Evolutionary conservation across 2,888 invertebrate species (phyloP).

Genomic region (Clunio marinus): DNA sequence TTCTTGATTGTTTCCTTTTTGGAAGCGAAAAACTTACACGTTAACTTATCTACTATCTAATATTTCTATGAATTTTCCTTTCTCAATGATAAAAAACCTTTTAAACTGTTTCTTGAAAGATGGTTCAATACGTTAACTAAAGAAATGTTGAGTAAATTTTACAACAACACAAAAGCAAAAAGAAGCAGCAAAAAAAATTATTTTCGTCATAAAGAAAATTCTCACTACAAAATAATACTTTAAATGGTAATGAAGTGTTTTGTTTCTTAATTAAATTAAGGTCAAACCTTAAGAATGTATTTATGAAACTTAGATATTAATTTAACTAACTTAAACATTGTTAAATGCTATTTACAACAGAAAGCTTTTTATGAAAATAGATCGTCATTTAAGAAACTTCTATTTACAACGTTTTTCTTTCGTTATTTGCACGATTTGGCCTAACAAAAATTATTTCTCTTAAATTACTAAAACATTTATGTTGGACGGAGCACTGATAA

Average conservation of each 20-base stretch:
- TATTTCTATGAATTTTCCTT: too few relatives aligned
- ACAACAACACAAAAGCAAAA: background rate
- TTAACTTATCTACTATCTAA: too few relatives aligned
- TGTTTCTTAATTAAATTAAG: too few relatives aligned
- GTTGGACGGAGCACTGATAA: conserved; percentile 40
- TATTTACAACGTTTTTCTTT: conserved; percentile 34
- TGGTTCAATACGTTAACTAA: too few relatives aligned
- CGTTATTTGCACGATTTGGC: conserved; percentile 39
- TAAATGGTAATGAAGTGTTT: conserved; percentile 6
- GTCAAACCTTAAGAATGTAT: background rate
- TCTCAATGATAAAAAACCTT: too few relatives aligned
- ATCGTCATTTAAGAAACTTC: background rate
- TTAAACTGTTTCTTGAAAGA: too few relatives aligned
- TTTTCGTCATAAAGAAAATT: conserved; percentile 16
- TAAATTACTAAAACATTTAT: conserved; percentile 31
- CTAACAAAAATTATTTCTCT: conserved; percentile 17
- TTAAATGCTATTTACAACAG: conserved; percentile 34
- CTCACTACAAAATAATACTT: conserved; percentile 21
- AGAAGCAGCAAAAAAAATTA: too few relatives aligned
- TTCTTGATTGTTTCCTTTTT: too few relatives aligned
- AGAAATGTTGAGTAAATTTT: background rate
- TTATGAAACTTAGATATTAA: background rate
- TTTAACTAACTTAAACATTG: background rate
- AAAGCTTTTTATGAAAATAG: conserved; percentile 30
- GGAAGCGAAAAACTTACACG: too few relatives aligned